These are phyloP conservation scores for Epinephelus cyanopodus DNA, from an alignment of 2,113 vertebrate genomes.

Conservation along the genomic window DNA sequence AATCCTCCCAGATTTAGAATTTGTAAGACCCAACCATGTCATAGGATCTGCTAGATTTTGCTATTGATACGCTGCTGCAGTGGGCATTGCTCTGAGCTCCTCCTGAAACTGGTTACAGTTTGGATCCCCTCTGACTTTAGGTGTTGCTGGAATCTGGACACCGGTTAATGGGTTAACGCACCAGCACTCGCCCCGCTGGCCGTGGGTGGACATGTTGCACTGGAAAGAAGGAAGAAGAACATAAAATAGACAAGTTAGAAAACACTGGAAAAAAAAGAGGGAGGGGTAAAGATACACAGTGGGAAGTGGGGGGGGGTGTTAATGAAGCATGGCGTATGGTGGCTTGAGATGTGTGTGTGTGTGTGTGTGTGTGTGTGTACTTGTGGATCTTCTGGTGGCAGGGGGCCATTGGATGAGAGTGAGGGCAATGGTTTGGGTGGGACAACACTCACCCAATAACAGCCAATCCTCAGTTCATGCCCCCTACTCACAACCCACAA, in stretches of 20 bases:
- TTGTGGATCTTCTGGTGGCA: constrained; percentile 27
- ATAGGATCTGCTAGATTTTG: not conserved
- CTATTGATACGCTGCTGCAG: constrained; percentile 10
- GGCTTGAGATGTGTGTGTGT: constrained; percentile 35
- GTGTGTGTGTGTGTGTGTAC: constrained; percentile 7
- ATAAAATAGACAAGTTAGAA: constrained; percentile 64
- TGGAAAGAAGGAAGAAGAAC: constrained; percentile 78
- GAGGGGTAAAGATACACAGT: constrained; percentile 65
- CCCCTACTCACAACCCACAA: constrained; percentile 54
- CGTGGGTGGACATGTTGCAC: constrained; percentile 97
- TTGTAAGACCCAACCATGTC: too few species aligned
- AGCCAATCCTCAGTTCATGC: constrained; percentile 75
- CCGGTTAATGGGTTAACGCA: constrained; percentile 94
- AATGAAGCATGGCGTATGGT: constrained; percentile 72
- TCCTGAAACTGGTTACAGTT: constrained; percentile 93
- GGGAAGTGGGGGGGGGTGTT: constrained; percentile 65
- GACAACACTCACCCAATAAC: constrained; percentile 74
- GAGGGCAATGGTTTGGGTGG: constrained; percentile 68
- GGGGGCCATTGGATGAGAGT: constrained; percentile 65
- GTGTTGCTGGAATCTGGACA: constrained; percentile 88
- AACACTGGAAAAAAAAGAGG: constrained; percentile 46
- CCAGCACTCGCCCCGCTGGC: constrained; percentile 97
- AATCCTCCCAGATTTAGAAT: not conserved
- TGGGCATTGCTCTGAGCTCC: constrained; percentile 65
- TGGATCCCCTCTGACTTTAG: constrained; percentile 92